A percentile compares a stretch with the other conserved stretches of the same genome.
Evolutionary conservation across 2,113 vertebrate genomes (phyloP).

Genomic region (Gymnogyps californianus): DNA sequence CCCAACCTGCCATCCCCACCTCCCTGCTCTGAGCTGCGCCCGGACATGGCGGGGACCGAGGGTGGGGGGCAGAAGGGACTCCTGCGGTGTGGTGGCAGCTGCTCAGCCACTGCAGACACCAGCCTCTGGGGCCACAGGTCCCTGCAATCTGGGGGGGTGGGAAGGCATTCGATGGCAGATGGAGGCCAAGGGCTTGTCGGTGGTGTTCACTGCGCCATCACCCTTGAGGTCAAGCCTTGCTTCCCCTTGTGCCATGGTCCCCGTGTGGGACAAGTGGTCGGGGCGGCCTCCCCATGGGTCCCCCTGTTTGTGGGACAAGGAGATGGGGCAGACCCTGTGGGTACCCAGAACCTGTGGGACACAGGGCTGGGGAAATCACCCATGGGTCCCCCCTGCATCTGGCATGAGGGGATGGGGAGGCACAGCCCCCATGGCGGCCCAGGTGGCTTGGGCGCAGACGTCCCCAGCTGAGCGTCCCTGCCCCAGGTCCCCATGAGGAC

Average conservation of each 20-base stretch:
- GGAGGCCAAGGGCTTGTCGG: not conserved
- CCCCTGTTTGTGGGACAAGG: not conserved
- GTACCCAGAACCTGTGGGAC: not conserved
- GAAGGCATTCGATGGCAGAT: not conserved
- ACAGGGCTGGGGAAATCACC: no score
- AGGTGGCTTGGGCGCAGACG: rapidly evolving
- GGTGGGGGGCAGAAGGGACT: not conserved
- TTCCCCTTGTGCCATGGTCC: no score
- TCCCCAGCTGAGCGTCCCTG: no score
- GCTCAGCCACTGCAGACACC: not conserved
- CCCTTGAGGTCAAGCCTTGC: not conserved
- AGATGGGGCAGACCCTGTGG: not conserved
- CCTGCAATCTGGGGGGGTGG: rapidly evolving
- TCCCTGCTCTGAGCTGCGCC: not conserved
- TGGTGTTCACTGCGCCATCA: rapidly evolving
- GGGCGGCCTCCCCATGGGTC: not conserved
- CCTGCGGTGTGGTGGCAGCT: not conserved
- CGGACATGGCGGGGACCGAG: rapidly evolving
- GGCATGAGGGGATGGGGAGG: not conserved
- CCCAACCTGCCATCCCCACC: not conserved
- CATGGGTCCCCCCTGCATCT: no score
- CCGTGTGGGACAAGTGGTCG: not conserved
- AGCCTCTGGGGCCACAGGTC: not conserved
- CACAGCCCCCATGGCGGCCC: not conserved
- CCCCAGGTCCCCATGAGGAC: not conserved